phyloP scores from a whole-genome alignment of 2,797 vertebrate genomes.

The Sebastes matsubarae region DNA sequence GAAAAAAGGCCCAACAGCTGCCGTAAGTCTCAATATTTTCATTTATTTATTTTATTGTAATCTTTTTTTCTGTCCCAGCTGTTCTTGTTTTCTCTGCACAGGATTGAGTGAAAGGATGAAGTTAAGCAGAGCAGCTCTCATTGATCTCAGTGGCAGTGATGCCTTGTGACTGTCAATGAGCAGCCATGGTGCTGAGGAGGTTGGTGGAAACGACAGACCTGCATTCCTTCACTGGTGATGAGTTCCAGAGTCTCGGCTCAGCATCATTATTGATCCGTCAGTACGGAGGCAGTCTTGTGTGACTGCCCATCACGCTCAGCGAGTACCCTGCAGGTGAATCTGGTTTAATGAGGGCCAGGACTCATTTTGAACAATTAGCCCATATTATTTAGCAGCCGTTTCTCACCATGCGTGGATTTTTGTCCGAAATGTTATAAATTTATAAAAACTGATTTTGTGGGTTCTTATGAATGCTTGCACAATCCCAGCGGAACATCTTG shows the following conservation, averaged over 20 bases:
- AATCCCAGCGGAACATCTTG: too few species aligned
- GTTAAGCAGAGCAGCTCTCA: conserved; percentile 8
- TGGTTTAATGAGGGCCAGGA: conserved; percentile 6
- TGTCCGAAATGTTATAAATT: too few species aligned
- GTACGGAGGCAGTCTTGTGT: background rate
- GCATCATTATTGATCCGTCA: conserved; percentile 1
- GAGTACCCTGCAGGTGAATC: background rate
- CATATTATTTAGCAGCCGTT: background rate
- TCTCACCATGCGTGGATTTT: too few species aligned
- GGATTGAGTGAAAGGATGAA: conserved; percentile 12
- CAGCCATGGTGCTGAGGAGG: background rate
- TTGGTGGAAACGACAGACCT: conserved; percentile 1
- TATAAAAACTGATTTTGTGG: too few species aligned
- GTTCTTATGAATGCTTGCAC: too few species aligned
- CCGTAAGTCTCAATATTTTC: background rate
- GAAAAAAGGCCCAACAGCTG: too few species aligned
- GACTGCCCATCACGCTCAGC: background rate
- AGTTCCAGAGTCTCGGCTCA: background rate
- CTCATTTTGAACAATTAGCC: background rate
- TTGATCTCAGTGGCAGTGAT: conserved; percentile 16
- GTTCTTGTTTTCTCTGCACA: background rate
- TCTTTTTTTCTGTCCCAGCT: background rate
- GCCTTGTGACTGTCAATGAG: conserved; percentile 8
- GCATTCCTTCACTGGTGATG: background rate
- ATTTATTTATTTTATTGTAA: background rate